Evolutionary conservation across 2,797 vertebrate genomes (phyloP), one percentile per base, ranked within the genome.

Genomic region (Miichthys miiuy): DNA sequence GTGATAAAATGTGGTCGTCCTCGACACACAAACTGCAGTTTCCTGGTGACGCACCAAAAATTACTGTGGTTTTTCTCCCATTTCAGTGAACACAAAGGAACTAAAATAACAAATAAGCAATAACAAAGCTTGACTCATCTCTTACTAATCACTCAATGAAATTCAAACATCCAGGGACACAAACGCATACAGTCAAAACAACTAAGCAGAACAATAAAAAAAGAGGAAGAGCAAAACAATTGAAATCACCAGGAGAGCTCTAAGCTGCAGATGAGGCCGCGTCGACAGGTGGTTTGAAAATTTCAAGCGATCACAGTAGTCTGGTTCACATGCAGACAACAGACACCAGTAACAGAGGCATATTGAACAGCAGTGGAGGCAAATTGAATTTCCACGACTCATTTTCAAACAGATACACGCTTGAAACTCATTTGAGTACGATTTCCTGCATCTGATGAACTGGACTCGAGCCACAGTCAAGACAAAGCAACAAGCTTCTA

Each of bases 61-160:
- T 72, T 4, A 47, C 14, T 55, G 60, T 6, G 34, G 51, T 7
- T n/a, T 42, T 4, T 41, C 62, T 65, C n/a, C n/a, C 50, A 5
- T 41, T 74, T 12, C 30, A 17, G 20, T 25, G 2, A 25, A 12
- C 62, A 58, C 14, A 11, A 23, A 47, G n/a, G 57, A 50, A 54
- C 16, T 14, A 16, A 41, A 57, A 42, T n/a, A 42, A 56, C 17
- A 58, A 56, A 65, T 21, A 38, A 48, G 72, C 44, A 66, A 57
- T 41, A 16, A 48, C 11, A 57, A 38, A 38, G 54, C 23, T 51
- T 66, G n/a, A 21, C 44, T 52, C 38, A 52, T 51, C 20, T 51
- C 23, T 51, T 30, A 60, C 38, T 30, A 9, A 60, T 60, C 46
- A 48, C 25, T 50, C 20, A 48, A 3, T 48, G 3, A 60, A 58